These are phyloP conservation scores for Cephus runcator DNA, from an alignment of 2,888 invertebrate species.

Conservation along the genomic window DNA sequence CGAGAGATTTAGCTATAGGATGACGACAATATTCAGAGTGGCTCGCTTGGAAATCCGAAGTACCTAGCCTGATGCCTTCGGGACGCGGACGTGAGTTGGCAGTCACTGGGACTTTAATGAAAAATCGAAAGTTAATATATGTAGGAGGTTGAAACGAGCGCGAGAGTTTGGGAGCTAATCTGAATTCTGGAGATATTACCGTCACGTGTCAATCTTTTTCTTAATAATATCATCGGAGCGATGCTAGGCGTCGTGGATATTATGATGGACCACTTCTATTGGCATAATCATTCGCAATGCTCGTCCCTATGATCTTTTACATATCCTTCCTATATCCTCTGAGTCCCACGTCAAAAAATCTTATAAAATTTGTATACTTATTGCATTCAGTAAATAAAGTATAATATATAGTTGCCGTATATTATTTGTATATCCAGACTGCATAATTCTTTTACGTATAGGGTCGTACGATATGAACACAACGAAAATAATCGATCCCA, in stretches of 20 bases:
- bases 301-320: not conserved
- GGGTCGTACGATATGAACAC: not conserved
- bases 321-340: not conserved
- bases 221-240: conserved; percentile 29
- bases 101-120: conserved; percentile 37
- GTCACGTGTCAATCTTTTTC: conserved; percentile 37
- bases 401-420: no score
- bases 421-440: no score
- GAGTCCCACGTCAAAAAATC: not conserved
- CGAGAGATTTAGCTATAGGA: not conserved
- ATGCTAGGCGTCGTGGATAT: conserved; percentile 7
- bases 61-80: not conserved
- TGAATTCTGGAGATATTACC: conserved; percentile 39
- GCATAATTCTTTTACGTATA: no score
- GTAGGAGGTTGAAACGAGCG: conserved; percentile 7
- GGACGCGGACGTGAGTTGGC: conserved; percentile 21
- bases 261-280: conserved; percentile 5
- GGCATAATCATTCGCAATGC: not conserved
- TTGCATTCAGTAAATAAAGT: no score
- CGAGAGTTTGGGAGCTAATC: conserved; percentile 27
- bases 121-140: conserved; percentile 37
- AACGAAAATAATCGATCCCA: not conserved
- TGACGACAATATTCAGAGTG: not conserved
- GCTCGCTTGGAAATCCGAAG: not conserved
- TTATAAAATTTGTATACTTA: no score